Evolutionary conservation across 2,797 vertebrate species (phyloP), one percentile per base, ranked within the genome.

Genomic region (Holocentrus rufus): DNA sequence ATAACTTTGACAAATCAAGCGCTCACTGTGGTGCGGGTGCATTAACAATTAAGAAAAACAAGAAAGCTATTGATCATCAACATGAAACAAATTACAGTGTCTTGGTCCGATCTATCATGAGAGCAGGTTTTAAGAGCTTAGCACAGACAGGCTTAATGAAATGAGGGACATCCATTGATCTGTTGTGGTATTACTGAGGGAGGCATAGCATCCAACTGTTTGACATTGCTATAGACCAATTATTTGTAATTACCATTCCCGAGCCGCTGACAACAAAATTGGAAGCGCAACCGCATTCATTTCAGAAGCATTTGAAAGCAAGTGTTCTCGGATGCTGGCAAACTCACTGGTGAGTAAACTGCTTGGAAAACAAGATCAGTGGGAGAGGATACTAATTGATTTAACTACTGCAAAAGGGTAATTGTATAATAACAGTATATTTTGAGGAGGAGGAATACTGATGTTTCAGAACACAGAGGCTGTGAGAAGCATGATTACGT

Each of bases 91-190:
- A 91, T 92, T 82, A 87, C 84, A 80, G 54, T 63, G 72, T 80
- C 81, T 85, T 50, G 57, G 63, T 72, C 64, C 10, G 18, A 91
- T 87, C 85, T 82, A 71, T 93, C 88, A 82, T 59, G 60, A 77
- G 80, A 79, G 69, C 42, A 36, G 79, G 80, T 81, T 89, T 90
- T 89, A 77, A 79, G 71, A 77, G 91, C 88, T 88, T 87, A 89
- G 76, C 81, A 79, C 76, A 71, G 76, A 81, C 68, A 76, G 81
- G 68, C 73, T 76, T 90, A 92, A 94, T 93, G 87, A 90, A 93
- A 92, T 90, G 82, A 92, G 83, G 79, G 85, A 85, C 87, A 74
- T 84, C 30, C 85, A 93, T 92, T 82, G 92, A 93, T 93, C 80
- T 73, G 65, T 72, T 74, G 69, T 72, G 71, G 80, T 69, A 78